Evolutionary conservation across 2,113 vertebrate species (phyloP).

Genomic region (Scophthalmus maximus): DNA sequence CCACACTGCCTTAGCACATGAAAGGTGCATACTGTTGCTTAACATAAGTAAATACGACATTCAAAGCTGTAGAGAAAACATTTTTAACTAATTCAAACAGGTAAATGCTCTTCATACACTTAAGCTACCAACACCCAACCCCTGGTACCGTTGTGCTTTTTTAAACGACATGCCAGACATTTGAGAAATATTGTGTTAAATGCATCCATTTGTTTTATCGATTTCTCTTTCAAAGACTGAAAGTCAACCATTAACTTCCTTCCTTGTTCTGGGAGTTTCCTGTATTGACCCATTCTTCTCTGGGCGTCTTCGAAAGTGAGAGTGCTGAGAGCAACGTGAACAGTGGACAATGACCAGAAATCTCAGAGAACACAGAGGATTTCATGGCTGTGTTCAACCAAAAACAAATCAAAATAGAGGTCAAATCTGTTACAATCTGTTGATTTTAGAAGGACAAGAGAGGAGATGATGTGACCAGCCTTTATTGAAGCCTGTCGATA

Average conservation of each 20-base stretch:
- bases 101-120: background rate
- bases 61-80: constrained; percentile 8
- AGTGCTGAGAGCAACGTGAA: constrained; percentile 13
- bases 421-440: background rate
- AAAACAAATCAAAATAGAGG: background rate
- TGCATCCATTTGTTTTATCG: constrained; percentile 70
- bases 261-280: constrained; percentile 66
- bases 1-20: background rate
- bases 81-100: background rate
- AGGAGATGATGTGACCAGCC: constrained; percentile 7
- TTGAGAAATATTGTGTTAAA: constrained; percentile 54
- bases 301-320: constrained; percentile 33
- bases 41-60: too few relatives aligned
- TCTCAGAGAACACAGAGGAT: background rate
- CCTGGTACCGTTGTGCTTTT: constrained; percentile 4
- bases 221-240: constrained; percentile 56
- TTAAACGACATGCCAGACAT: constrained; percentile 25
- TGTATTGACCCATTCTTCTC: constrained; percentile 60
- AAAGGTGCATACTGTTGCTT: background rate
- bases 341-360: constrained; percentile 14
- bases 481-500: background rate
- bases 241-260: constrained; percentile 69
- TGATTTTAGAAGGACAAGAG: constrained; percentile 11
- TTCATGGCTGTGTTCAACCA: background rate
- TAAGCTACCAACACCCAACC: background rate